Base-by-base conservation (phyloP, 2,113 vertebrate genomes). In the Leptobrachium leishanense region DNA sequence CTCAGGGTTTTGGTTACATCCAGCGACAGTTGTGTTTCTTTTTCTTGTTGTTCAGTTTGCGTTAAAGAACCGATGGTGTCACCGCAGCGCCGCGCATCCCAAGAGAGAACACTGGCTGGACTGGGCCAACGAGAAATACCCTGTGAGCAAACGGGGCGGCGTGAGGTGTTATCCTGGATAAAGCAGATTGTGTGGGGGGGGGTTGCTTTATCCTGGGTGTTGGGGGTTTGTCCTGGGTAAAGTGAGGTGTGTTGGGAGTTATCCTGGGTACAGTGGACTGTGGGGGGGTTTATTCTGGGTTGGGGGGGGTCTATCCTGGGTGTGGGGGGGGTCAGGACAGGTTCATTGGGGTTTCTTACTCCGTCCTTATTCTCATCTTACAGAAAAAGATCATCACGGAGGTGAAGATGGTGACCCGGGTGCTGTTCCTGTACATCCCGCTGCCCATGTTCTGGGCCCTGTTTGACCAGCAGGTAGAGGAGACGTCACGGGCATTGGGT, bases 381-480 rank as follows among this genome's bases (percentile, higher is more conserved):
- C 86, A 99, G 98, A 95, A 92, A 82, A 89, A 91, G 41, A 92
- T 96, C 77, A 96, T 99, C 82, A 84, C 88, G 68, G 97, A 99
- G 77, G 94, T 98, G 74, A 98, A 98, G 86, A 96, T 97, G 91
- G 93, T 99, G 77, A 92, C 95, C 6, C 90, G 95, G 1, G 91
- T 99, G 9, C 87, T 98, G 76, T 88, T 98, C 81, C 96, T 99
- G 43, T 99, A 95, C 84, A 93, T 98, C 77, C 97, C 98, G 0
- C 87, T 99, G 75, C 98, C 98, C 8, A 97, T 99, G 96, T 99
- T 98, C 90, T 99, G 98, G 98, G 97, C 97, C 82, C 94, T 99
- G 82, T 96, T 98, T 84, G 98, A 99, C 86, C 98, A 99, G 86
- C 97, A 98, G 96, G 98, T 98, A 90, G 50, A 72, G 40, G 2